Conservation (phyloP, 92 coral and sea anemone genomes). For the Epizoanthus scotinus region DNA sequence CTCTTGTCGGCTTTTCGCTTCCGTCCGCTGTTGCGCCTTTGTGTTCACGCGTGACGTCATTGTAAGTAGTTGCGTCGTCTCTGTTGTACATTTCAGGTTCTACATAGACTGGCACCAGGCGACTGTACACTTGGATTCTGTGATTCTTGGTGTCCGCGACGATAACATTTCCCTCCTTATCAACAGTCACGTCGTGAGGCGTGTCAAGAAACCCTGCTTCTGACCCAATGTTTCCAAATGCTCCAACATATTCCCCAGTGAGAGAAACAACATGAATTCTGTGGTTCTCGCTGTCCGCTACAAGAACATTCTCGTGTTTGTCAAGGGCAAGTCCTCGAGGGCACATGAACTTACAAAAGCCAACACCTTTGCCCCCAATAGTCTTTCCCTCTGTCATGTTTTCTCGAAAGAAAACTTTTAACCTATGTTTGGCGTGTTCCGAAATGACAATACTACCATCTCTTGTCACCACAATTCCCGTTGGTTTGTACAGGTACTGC, state of each 20-base stretch:
- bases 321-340: conserved; percentile 92
- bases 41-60: conserved; percentile 1
- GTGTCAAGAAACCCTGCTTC: conserved; percentile 82
- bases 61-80: not conserved
- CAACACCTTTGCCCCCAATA: conserved; percentile 79
- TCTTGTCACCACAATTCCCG: conserved; percentile 78
- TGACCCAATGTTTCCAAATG: conserved; percentile 82
- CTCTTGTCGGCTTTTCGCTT: not conserved
- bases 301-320: conserved; percentile 70
- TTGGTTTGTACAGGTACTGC: conserved; percentile 74
- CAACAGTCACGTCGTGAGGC: conserved; percentile 84
- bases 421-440: conserved; percentile 76
- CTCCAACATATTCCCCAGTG: conserved; percentile 69
- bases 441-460: conserved; percentile 81
- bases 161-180: conserved; percentile 66
- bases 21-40: not conserved
- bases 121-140: conserved; percentile 78
- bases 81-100: conserved; percentile 32
- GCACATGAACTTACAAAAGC: conserved; percentile 77
- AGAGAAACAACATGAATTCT: conserved; percentile 79
- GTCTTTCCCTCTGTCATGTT: conserved; percentile 46
- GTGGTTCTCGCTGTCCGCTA: conserved; percentile 93
- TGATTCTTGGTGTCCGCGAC: conserved; percentile 94
- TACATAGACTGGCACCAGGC: conserved; percentile 61
- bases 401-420: conserved; percentile 74